phyloP scores from a whole-genome alignment of 2,888 invertebrate genomes.

The Corythucha ciliata region DNA sequence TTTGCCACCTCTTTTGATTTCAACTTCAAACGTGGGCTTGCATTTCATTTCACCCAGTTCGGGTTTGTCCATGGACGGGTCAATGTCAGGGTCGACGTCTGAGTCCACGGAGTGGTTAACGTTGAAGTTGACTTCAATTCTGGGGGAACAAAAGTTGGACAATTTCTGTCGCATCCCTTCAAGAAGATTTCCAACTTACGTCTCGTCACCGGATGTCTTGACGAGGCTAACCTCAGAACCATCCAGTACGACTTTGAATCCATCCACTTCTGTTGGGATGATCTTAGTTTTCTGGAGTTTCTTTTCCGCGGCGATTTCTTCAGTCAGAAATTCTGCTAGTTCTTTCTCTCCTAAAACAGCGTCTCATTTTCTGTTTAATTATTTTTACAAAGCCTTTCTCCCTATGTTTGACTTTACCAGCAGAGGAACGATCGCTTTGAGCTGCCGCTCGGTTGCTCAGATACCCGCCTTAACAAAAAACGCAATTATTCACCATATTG shows the following conservation, averaged over 20 bases:
- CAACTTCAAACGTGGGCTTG: constrained; percentile 83
- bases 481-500: no score
- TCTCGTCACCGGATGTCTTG: constrained; percentile 61
- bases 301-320: constrained; percentile 87
- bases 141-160: constrained; percentile 39
- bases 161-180: no score
- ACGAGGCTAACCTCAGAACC: constrained; percentile 77
- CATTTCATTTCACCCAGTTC: constrained; percentile 78
- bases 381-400: constrained; percentile 19
- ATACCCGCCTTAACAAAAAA: no score
- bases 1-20: constrained; percentile 65
- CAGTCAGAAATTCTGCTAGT: constrained; percentile 79
- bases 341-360: constrained; percentile 65
- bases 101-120: constrained; percentile 92
- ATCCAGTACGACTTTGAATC: constrained; percentile 66
- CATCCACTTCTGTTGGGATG: constrained; percentile 66
- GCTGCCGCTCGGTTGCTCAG: no score
- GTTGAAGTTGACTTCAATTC: constrained; percentile 73
- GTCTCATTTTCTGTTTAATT: constrained; percentile 19
- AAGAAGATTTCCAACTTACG: no score
- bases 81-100: constrained; percentile 58
- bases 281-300: constrained; percentile 67
- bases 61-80: constrained; percentile 55
- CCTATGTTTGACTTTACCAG: not conserved
- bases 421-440: no score